A percentile compares a stretch with the other conserved stretches of the same genome.
These are phyloP conservation scores for Ranitomeya imitator DNA, from an alignment of 2,113 vertebrate species.

Conservation along the genomic window DNA sequence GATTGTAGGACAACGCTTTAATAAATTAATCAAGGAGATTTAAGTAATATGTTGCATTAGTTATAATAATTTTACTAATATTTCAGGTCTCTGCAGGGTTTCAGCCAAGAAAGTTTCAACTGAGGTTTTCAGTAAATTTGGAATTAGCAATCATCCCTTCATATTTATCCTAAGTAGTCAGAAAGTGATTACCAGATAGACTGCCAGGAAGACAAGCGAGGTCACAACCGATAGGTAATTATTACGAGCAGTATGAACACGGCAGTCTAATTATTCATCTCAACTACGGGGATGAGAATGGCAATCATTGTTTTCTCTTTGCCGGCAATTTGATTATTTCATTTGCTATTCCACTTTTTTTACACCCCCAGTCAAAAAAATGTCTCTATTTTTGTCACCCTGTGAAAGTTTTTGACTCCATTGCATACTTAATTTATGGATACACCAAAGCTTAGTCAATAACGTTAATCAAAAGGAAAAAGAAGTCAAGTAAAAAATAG, in stretches of 20 bases:
- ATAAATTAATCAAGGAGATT: background rate
- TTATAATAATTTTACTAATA: background rate
- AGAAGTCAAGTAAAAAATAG: background rate
- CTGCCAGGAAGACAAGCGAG: slow-evolving; percentile 14
- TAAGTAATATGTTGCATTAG: background rate
- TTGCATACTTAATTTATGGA: background rate
- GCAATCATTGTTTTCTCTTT: slow-evolving; percentile 19
- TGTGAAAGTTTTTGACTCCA: too few relatives aligned
- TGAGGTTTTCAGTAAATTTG: slow-evolving; percentile 12
- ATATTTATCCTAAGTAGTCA: slow-evolving; percentile 36
- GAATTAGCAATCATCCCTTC: slow-evolving; percentile 29
- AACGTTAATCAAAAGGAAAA: background rate
- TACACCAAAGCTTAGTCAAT: background rate
- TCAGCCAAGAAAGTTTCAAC: background rate
- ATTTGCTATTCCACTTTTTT: background rate
- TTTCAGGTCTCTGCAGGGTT: background rate
- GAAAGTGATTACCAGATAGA: slow-evolving; percentile 32
- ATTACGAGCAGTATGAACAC: slow-evolving; percentile 28
- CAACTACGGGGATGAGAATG: slow-evolving; percentile 27
- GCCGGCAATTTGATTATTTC: background rate
- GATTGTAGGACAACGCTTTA: too few relatives aligned
- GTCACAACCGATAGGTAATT: slow-evolving; percentile 33
- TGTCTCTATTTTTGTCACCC: background rate
- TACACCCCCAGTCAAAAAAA: background rate
- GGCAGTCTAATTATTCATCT: slow-evolving; percentile 30